Evolutionary conservation across 2,888 invertebrate species (phyloP).

Genomic region (Noctua fimbriata): DNA sequence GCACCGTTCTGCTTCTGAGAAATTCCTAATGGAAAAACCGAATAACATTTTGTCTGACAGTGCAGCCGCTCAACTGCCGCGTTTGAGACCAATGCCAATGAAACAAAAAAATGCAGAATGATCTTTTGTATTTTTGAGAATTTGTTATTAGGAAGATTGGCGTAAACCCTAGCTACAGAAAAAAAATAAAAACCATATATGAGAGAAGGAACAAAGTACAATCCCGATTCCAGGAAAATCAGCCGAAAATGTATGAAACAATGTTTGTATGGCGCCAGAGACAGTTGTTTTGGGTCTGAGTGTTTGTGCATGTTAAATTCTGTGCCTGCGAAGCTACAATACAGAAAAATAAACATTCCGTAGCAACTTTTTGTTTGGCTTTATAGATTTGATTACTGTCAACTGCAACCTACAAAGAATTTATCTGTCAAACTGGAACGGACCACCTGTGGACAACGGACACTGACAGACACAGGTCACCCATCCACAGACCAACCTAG

Average conservation of each 20-base stretch:
- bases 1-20: rapidly evolving
- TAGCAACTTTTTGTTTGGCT: background rate
- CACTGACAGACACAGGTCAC: background rate
- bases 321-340: background rate
- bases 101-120: background rate
- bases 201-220: background rate
- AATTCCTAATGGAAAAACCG: background rate
- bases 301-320: background rate
- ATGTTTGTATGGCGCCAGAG: background rate
- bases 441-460: background rate
- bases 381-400: background rate
- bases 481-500: too few species aligned
- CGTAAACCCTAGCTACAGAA: background rate
- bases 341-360: background rate
- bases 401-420: background rate
- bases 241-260: background rate
- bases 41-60: background rate
- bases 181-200: background rate
- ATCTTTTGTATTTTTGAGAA: background rate
- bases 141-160: background rate
- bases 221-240: background rate
- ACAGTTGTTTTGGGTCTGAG: background rate
- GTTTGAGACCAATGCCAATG: background rate
- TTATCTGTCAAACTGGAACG: background rate
- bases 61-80: background rate